A percentile compares a stretch with the other conserved stretches of the same genome.
These are phyloP conservation scores for Sclerodermus sp. DNA, from an alignment of 2,888 invertebrate species.

Conservation along the genomic window DNA sequence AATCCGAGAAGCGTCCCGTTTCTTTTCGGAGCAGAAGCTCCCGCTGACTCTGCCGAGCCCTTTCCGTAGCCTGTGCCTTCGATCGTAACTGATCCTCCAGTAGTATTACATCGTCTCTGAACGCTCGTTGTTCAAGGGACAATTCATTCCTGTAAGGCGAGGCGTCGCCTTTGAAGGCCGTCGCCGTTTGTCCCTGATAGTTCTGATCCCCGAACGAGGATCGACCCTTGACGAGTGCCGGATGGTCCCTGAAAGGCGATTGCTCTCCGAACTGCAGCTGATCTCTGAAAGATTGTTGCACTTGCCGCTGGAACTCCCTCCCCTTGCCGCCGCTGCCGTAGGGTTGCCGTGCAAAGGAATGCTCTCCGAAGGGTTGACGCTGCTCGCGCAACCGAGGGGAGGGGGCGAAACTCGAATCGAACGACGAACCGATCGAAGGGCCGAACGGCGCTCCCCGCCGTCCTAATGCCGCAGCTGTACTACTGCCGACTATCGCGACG, in stretches of 20 bases:
- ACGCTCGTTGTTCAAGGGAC: slow-evolving; percentile 5
- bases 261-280: slow-evolving; percentile 3
- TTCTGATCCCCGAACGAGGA: slow-evolving; percentile 8
- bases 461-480: slow-evolving; percentile 23
- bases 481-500: slow-evolving; percentile 18
- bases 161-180: slow-evolving; percentile 1
- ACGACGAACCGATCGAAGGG: slow-evolving; percentile 13
- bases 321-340: too few species aligned
- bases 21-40: neutral
- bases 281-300: slow-evolving; percentile 14
- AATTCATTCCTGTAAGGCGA: neutral
- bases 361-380: slow-evolving; percentile 13
- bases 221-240: neutral
- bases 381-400: slow-evolving; percentile 28
- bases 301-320: neutral
- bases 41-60: neutral
- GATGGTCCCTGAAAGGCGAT: slow-evolving; percentile 1
- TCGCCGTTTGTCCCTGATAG: slow-evolving; percentile 2
- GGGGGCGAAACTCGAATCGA: slow-evolving; percentile 27
- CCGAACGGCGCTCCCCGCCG: slow-evolving; percentile 16
- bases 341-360: slow-evolving; percentile 18
- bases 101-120: slow-evolving; percentile 1
- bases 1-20: neutral
- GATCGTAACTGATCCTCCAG: neutral
- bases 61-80: neutral